These are phyloP conservation scores for Pollenia griseotomentosa DNA, from an alignment of 2,888 invertebrate species.

Conservation along the genomic window DNA sequence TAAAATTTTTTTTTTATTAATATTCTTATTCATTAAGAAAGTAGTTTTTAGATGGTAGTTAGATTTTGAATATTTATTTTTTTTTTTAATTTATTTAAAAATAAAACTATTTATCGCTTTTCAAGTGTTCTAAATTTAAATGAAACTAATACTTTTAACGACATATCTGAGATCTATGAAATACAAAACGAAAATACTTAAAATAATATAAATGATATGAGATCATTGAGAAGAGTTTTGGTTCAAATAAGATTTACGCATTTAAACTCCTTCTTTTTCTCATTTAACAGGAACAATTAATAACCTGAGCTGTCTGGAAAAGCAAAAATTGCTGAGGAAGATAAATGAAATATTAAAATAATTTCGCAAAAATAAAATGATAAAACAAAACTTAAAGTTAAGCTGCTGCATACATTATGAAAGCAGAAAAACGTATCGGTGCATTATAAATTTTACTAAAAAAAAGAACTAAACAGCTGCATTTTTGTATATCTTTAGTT, in stretches of 20 bases:
- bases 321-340: constrained; percentile 68
- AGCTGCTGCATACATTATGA: constrained; percentile 58
- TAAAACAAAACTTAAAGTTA: constrained; percentile 45
- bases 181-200: background rate
- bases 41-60: no score
- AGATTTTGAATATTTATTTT: no score
- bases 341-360: constrained; percentile 66
- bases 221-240: background rate
- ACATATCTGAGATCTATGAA: no score
- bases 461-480: constrained; percentile 48
- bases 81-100: no score
- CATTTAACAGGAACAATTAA: constrained; percentile 64
- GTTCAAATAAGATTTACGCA: constrained; percentile 57
- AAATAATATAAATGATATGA: constrained; percentile 1
- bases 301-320: constrained; percentile 67
- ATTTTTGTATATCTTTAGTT: constrained; percentile 20
- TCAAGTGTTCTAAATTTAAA: background rate
- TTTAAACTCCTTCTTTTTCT: constrained; percentile 31
- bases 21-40: no score
- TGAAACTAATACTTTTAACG: background rate
- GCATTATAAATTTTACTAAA: constrained; percentile 35
- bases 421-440: constrained; percentile 7
- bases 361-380: constrained; percentile 14
- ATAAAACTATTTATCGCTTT: background rate
- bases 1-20: background rate